A percentile compares a stretch with the other conserved stretches of the same genome.
These are phyloP conservation scores for Microtus pennsylvanicus DNA, from an alignment of 2,113 vertebrate genomes.

Conservation along the genomic window DNA sequence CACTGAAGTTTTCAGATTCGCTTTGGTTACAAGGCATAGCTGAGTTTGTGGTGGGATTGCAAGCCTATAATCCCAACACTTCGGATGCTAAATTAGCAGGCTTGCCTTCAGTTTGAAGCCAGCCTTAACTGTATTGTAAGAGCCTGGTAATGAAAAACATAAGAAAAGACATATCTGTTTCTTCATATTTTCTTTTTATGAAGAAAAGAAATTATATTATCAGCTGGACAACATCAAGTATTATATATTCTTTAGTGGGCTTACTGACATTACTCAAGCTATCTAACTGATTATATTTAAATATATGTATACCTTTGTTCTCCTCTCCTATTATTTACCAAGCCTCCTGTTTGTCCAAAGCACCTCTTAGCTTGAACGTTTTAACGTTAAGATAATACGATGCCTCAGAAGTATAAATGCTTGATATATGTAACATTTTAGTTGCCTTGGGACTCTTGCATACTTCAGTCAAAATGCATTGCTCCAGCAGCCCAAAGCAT, in stretches of 20 bases:
- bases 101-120: neutral
- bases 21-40: neutral
- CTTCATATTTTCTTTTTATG: slow-evolving; percentile 19
- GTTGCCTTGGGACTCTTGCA: neutral
- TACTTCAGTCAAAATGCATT: slow-evolving; percentile 21
- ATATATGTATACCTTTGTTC: neutral
- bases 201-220: neutral
- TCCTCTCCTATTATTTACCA: neutral
- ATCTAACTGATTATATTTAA: neutral
- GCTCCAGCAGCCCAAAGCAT: neutral
- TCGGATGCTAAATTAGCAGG: neutral
- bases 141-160: neutral
- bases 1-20: slow-evolving; percentile 38
- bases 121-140: neutral
- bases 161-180: neutral
- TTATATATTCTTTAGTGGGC: neutral
- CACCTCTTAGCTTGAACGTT: neutral
- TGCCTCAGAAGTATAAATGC: slow-evolving; percentile 16
- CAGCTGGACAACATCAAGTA: neutral
- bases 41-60: neutral
- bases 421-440: slow-evolving; percentile 40
- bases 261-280: neutral
- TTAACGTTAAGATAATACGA: neutral
- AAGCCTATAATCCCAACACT: neutral
- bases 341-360: neutral